Evolutionary conservation across 2,113 vertebrate species (phyloP).

Genomic region (Tachysurus fulvidraco): DNA sequence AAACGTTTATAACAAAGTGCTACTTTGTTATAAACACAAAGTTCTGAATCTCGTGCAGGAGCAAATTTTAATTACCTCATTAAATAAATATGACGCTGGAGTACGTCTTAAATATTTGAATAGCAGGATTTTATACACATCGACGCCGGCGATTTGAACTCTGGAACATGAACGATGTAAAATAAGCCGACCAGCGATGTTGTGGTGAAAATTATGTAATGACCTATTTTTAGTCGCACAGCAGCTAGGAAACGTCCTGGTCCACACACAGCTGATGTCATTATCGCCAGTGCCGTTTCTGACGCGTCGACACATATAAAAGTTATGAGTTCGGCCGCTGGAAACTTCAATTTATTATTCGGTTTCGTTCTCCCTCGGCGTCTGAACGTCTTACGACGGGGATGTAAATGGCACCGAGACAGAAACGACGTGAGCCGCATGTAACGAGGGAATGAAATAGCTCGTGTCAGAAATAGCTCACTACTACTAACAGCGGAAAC

Average conservation of each 20-base stretch:
- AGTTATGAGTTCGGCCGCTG: background rate
- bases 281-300: background rate
- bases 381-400: background rate
- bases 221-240: background rate
- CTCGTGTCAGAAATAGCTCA: background rate
- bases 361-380: background rate
- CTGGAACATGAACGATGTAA: background rate
- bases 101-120: background rate
- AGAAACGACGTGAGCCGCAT: background rate
- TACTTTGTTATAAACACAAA: background rate
- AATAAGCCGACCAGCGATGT: background rate
- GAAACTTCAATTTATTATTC: background rate
- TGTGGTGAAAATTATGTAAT: background rate
- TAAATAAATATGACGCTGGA: background rate
- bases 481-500: background rate
- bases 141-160: background rate
- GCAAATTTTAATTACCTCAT: background rate
- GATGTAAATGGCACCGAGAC: background rate
- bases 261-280: background rate
- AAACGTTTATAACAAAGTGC: too few relatives aligned
- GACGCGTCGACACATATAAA: background rate
- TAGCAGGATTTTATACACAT: background rate
- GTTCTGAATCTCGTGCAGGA: background rate
- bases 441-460: background rate
- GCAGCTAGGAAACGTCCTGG: background rate